phyloP scores from a whole-genome alignment of 2,888 invertebrate species.

The Tholera decimalis region DNA sequence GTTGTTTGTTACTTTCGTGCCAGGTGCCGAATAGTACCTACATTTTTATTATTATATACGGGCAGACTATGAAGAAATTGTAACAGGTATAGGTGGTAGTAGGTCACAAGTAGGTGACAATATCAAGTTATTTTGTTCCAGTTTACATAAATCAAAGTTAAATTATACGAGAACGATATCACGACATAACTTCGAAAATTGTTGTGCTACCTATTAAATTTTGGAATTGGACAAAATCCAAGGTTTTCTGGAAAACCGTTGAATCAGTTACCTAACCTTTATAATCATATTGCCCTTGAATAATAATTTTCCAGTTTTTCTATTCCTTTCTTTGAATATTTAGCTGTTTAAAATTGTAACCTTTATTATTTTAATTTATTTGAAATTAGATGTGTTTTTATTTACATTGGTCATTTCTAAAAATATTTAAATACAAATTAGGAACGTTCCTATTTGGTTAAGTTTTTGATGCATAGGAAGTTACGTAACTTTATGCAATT shows the following conservation, averaged over 20 bases:
- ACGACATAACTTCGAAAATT: conserved; percentile 30
- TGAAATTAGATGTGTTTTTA: conserved; percentile 21
- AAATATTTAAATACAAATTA: neutral
- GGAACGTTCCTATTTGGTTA: neutral
- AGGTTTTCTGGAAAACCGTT: conserved; percentile 49
- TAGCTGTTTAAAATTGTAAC: neutral
- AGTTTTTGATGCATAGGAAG: conserved; percentile 6
- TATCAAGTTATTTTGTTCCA: neutral
- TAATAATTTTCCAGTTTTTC: conserved; percentile 9
- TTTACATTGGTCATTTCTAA: conserved; percentile 7
- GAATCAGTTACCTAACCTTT: conserved; percentile 38
- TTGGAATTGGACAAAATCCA: conserved; percentile 59
- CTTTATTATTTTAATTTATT: conserved; percentile 4
- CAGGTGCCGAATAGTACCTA: conserved; percentile 11
- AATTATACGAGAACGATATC: conserved; percentile 5
- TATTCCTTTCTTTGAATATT: neutral
- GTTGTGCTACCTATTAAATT: conserved; percentile 40
- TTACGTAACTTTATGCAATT: no score
- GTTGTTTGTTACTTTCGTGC: conserved; percentile 14
- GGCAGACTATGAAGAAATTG: conserved; percentile 7
- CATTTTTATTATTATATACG: neutral
- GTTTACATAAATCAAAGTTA: conserved; percentile 4
- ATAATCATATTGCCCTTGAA: conserved; percentile 18
- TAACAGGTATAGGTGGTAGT: no score
- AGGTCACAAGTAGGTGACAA: conserved; percentile 16